Conservation (phyloP, 2,113 vertebrate genomes). For the Hippocampus guttulatus region DNA sequence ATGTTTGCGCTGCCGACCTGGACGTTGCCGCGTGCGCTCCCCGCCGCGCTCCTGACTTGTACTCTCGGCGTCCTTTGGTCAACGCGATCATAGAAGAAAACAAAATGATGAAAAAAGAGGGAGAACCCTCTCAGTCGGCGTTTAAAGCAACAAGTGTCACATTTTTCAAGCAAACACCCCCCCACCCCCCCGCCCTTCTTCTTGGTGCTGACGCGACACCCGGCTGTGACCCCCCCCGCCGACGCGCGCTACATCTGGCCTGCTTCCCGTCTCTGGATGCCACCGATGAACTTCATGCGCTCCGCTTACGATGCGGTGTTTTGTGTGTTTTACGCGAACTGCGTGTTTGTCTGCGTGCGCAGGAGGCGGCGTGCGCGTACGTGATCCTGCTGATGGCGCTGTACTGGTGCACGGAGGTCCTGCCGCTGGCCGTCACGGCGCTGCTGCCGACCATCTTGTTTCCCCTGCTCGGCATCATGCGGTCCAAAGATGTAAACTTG, state of each 20-base stretch:
- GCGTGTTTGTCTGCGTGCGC: neutral
- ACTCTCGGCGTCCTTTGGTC: too few species aligned
- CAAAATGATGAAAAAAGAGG: neutral
- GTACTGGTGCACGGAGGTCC: constrained; percentile 92
- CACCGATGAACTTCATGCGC: too few species aligned
- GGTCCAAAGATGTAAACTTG: constrained; percentile 78
- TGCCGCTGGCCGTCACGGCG: constrained; percentile 86
- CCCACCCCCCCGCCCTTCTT: neutral
- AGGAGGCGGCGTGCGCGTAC: constrained; percentile 86
- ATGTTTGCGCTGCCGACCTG: too few species aligned
- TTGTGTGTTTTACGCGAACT: too few species aligned
- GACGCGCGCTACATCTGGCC: neutral
- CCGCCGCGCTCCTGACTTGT: too few species aligned
- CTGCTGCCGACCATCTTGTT: constrained; percentile 86
- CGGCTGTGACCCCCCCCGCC: neutral
- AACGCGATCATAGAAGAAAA: neutral
- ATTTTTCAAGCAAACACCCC: constrained; percentile 5
- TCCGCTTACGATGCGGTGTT: too few species aligned
- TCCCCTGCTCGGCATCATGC: constrained; percentile 84
- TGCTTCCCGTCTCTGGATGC: neutral
- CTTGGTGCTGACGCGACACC: neutral
- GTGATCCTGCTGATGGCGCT: constrained; percentile 87
- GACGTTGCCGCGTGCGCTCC: too few species aligned
- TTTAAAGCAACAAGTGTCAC: neutral
- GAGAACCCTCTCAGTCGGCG: neutral